Conservation (phyloP, 2,113 vertebrate species). For the Cygnus buccinator region DNA sequence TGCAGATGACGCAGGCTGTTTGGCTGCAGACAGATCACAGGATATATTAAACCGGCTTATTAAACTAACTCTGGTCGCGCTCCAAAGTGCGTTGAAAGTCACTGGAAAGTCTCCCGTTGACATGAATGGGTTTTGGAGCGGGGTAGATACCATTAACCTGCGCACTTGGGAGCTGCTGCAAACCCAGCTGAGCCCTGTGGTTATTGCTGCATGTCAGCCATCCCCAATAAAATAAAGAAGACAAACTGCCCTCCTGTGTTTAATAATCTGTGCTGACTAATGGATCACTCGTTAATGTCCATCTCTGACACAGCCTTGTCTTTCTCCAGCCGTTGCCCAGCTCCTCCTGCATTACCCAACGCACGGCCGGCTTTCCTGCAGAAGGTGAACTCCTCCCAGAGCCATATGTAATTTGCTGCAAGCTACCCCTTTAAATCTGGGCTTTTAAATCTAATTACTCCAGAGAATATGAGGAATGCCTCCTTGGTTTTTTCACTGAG, state of each 20-base stretch:
- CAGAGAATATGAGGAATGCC: conserved; percentile 49
- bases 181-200: not conserved
- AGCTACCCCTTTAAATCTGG: conserved; percentile 12
- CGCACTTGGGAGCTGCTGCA: not conserved
- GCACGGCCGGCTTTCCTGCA: not conserved
- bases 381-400: not conserved
- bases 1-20: not conserved
- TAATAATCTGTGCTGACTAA: conserved; percentile 4
- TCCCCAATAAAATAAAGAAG: not conserved
- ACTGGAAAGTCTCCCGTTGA: not conserved
- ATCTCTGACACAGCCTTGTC: not conserved
- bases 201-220: not conserved
- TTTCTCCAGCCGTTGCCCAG: not conserved
- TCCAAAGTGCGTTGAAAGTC: not conserved
- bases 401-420: not conserved
- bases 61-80: not conserved
- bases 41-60: not conserved
- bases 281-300: not conserved
- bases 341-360: not conserved
- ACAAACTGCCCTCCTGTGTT: conserved; percentile 31
- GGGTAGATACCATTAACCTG: not conserved
- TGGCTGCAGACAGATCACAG: not conserved
- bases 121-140: not conserved
- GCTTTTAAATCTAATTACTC: conserved; percentile 26
- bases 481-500: conserved; percentile 10